Evolutionary conservation across 2,113 vertebrate genomes (phyloP).

Genomic region (Dasypus novemcinctus): DNA sequence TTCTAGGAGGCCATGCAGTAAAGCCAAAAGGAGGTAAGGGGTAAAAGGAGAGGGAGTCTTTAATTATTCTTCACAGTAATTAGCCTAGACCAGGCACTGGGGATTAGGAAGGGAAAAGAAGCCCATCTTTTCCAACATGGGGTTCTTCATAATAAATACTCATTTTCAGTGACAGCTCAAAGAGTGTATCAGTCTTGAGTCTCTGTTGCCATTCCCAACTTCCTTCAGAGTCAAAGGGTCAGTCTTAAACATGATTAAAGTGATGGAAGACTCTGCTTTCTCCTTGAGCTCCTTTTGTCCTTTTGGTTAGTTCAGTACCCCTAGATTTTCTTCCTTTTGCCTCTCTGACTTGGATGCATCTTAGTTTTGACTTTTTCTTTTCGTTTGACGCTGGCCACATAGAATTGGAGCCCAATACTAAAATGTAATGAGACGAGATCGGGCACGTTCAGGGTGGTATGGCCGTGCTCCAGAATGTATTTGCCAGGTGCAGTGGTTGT

Average conservation of each 20-base stretch:
- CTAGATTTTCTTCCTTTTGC: neutral
- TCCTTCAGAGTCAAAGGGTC: neutral
- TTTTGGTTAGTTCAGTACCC: neutral
- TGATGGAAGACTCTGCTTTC: neutral
- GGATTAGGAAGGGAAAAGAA: neutral
- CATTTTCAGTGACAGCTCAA: neutral
- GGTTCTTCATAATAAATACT: neutral
- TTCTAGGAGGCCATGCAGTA: neutral
- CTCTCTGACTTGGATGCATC: neutral
- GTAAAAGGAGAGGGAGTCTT: neutral
- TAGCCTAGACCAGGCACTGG: neutral
- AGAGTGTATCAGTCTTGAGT: neutral
- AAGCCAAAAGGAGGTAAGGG: neutral
- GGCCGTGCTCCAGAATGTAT: too few species aligned
- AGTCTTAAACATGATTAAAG: neutral
- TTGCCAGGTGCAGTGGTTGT: too few species aligned
- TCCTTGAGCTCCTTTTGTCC: neutral
- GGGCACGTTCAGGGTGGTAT: too few species aligned
- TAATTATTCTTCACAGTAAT: neutral
- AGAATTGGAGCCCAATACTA: neutral
- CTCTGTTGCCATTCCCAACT: neutral
- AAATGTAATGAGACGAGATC: neutral
- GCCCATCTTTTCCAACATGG: neutral
- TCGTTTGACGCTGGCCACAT: neutral
- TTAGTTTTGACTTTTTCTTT: conserved; percentile 1